A percentile compares a stretch with the other conserved stretches of the same genome.
Evolutionary conservation across 1,140 invertebrate species (phyloP).

Genomic region (Hestina assimilis): DNA sequence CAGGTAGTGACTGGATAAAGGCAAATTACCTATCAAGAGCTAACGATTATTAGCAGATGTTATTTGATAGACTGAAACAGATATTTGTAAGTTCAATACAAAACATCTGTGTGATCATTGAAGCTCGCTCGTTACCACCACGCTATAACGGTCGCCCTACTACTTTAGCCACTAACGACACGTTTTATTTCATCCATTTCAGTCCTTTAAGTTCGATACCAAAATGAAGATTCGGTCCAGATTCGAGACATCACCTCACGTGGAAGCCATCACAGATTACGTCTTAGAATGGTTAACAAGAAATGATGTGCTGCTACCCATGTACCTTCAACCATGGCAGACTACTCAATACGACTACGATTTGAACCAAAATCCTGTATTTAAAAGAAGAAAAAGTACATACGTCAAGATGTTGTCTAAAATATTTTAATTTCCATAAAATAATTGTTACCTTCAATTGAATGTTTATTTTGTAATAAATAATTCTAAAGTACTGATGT

Average conservation of each 20-base stretch:
- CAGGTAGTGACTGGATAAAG: no score
- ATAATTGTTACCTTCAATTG: neutral
- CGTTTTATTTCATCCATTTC: neutral
- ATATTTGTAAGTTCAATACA: no score
- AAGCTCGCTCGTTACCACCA: no score
- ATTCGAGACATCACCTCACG: constrained; percentile 52
- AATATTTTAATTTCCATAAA: constrained; percentile 31
- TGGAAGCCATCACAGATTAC: constrained; percentile 55
- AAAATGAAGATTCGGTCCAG: constrained; percentile 39
- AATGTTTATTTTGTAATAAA: neutral
- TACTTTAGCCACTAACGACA: no score
- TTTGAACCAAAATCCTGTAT: constrained; percentile 33
- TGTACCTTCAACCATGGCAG: constrained; percentile 52
- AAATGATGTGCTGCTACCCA: constrained; percentile 50
- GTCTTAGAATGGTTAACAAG: constrained; percentile 60
- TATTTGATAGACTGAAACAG: no score
- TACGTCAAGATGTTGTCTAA: constrained; percentile 37
- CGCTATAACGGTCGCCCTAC: no score
- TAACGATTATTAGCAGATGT: no score
- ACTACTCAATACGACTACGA: constrained; percentile 30
- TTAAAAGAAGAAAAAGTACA: constrained; percentile 40
- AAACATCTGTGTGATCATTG: no score
- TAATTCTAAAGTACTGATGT: no score
- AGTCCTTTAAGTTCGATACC: constrained; percentile 28
- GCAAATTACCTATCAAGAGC: no score